Conservation (phyloP, 92 coral and sea anemone species). For the Phenganax stokvisi region DNA sequence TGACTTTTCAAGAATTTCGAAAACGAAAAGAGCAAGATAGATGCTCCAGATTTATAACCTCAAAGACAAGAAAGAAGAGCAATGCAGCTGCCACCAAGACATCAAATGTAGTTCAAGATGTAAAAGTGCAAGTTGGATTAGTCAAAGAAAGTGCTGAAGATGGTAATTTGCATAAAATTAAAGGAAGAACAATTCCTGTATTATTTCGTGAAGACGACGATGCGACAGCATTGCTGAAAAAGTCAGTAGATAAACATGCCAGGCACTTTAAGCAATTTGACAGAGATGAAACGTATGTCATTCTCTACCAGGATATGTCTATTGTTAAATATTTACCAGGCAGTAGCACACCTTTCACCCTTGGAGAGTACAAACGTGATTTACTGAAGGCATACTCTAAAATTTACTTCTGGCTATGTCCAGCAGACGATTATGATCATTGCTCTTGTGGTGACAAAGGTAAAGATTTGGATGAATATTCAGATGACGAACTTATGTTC, state of each 20-base stretch:
- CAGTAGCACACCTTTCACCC: slow-evolving; percentile 49
- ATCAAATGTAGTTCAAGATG: not conserved
- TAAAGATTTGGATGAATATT: slow-evolving; percentile 39
- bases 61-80: not conserved
- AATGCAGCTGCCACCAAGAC: not conserved
- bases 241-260: slow-evolving; percentile 50
- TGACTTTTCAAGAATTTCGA: not conserved
- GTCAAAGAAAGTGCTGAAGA: not conserved
- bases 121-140: slow-evolving; percentile 20
- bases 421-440: slow-evolving; percentile 53
- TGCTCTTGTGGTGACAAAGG: slow-evolving; percentile 35
- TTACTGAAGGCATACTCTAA: slow-evolving; percentile 61
- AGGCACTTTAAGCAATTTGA: slow-evolving; percentile 49
- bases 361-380: slow-evolving; percentile 54
- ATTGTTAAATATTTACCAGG: slow-evolving; percentile 55
- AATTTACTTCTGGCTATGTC: slow-evolving; percentile 60
- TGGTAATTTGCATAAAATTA: not conserved
- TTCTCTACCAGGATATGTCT: slow-evolving; percentile 45
- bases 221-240: slow-evolving; percentile 34
- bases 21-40: not conserved
- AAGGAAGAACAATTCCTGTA: slow-evolving; percentile 23
- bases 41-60: not conserved
- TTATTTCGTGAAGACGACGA: slow-evolving; percentile 20
- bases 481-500: slow-evolving; percentile 46
- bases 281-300: slow-evolving; percentile 38